Base-by-base conservation (phyloP, 53 echinoderm and acorn worm genomes). In the Astropecten irregularis region DNA sequence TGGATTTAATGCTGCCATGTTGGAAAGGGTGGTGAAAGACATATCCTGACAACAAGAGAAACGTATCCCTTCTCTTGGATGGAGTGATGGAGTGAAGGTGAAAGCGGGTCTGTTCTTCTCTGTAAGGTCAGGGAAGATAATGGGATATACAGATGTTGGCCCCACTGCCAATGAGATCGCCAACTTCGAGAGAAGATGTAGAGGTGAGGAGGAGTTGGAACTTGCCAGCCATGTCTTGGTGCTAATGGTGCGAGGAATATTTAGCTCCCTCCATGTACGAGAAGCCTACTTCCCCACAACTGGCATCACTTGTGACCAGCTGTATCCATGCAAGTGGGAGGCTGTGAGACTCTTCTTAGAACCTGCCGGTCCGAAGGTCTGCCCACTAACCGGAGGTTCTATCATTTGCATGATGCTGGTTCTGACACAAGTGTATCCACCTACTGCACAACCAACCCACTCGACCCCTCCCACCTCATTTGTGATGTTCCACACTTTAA, bases 41-140 rank as follows among this genome's bases (percentile, higher is more conserved):
- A 3, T 23, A 39, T 1, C 13, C 35, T 6, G 73, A 72, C 20
- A 63, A 34, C 5, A 42, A 83, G 10, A 55, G 36, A 0, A 83
- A 89, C 31, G 51, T 74, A 0, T 14, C 65, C 2, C 30, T 88
- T 18, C 6, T 89, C 0, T 60, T 88, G n/a, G n/a, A n/a, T n/a
- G n/a, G n/a, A n/a, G n/a, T 21, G 83, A 89, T 40, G 85, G 85
- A 25, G 85, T 89, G 85, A 89, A 89, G 28, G 58, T 85, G 1
- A 84, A 58, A 25, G 4, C 32, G 23, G 79, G 85, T 13, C 51
- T 89, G 26, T 69, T 66, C 28, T 74, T 64, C 51, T 66, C 76
- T 21, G 65, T 40, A 16, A 14, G 76, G 15, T 68, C 85, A 13
- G 89, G 89, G 4, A 51, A 85, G 30, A 25, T 85, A 4, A 32